Percentiles rank a stretch among this genome's conserved stretches.
phyloP scores from a whole-genome alignment of 2,888 invertebrate genomes.

The Priocnemis perturbator region DNA sequence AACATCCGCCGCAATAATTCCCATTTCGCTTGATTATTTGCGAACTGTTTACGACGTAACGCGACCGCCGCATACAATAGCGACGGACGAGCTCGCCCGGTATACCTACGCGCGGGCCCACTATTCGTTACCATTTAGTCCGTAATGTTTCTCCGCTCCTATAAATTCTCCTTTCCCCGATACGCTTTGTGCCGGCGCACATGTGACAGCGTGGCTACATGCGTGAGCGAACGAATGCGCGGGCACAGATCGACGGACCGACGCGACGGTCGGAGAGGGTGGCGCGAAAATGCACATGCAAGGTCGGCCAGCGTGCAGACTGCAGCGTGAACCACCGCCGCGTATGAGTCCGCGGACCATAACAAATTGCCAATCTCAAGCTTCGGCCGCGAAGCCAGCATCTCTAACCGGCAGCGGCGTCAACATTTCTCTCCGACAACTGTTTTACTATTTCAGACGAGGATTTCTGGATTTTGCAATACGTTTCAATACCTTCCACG shows the following conservation, averaged over 20 bases:
- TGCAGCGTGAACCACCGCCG: not conserved
- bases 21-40: slow-evolving; percentile 53
- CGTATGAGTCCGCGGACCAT: slow-evolving; percentile 44
- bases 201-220: slow-evolving; percentile 1
- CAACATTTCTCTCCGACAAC: slow-evolving; percentile 52
- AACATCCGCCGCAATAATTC: slow-evolving; percentile 49
- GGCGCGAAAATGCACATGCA: slow-evolving; percentile 5
- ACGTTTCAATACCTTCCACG: too few species aligned
- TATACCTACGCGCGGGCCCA: not conserved
- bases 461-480: slow-evolving; percentile 46
- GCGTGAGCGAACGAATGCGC: slow-evolving; percentile 9
- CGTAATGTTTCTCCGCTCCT: slow-evolving; percentile 32
- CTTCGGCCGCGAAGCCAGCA: slow-evolving; percentile 24
- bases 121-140: slow-evolving; percentile 52
- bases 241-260: slow-evolving; percentile 15
- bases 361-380: slow-evolving; percentile 67
- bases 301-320: not conserved
- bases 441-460: slow-evolving; percentile 48
- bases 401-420: slow-evolving; percentile 45
- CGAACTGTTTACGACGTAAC: slow-evolving; percentile 55
- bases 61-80: slow-evolving; percentile 42
- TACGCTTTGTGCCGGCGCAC: slow-evolving; percentile 22
- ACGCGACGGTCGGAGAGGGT: slow-evolving; percentile 12
- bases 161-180: slow-evolving; percentile 55
- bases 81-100: slow-evolving; percentile 44